phyloP scores from a whole-genome alignment of 2,797 vertebrate species.

The Pantherophis alleghaniensis region DNA sequence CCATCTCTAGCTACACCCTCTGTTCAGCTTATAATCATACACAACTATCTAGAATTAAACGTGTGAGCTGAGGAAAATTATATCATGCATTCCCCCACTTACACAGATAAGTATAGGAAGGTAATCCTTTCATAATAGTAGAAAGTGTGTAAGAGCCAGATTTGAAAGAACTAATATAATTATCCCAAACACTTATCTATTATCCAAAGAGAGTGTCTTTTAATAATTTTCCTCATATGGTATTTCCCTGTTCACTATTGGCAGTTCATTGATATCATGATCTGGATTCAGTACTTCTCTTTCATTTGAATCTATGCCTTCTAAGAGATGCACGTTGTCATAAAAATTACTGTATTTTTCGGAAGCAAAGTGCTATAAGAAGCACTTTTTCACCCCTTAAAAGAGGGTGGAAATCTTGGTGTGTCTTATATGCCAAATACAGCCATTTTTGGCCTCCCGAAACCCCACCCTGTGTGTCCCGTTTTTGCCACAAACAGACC shows the following conservation, averaged over 20 bases:
- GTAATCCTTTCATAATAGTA: background rate
- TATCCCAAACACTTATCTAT: background rate
- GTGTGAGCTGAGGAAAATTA: conserved; percentile 26
- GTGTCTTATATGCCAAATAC: no score
- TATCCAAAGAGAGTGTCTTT: background rate
- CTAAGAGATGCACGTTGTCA: conserved; percentile 4
- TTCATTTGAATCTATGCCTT: conserved; percentile 25
- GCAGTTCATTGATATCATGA: background rate
- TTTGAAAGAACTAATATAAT: background rate
- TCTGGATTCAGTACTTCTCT: conserved; percentile 13
- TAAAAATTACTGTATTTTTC: background rate
- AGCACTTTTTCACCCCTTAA: no score
- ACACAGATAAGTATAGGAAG: background rate
- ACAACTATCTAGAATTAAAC: conserved; percentile 33
- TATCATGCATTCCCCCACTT: conserved; percentile 6
- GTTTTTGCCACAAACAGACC: no score
- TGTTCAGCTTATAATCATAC: background rate
- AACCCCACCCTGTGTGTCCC: no score
- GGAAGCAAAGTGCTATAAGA: no score
- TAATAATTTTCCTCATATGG: conserved; percentile 26
- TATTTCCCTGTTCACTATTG: conserved; percentile 5
- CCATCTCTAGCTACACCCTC: background rate
- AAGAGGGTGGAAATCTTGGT: no score
- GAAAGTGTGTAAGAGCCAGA: background rate
- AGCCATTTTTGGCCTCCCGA: no score